Conservation (phyloP, 2,797 vertebrate genomes). For the Sebastes paucispinis region DNA sequence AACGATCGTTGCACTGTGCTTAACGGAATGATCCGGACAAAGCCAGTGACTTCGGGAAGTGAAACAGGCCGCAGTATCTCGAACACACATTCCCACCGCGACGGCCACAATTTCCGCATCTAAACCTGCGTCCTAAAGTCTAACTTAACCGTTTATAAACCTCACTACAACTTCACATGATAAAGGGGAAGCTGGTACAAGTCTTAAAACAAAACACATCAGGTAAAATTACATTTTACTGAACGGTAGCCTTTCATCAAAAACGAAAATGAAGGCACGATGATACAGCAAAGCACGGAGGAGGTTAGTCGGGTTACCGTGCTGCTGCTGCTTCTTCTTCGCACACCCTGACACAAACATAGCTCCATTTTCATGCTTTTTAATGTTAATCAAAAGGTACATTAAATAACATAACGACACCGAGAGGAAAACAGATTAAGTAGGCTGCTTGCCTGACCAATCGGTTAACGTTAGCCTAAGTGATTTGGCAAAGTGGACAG, state of each 20-base stretch:
- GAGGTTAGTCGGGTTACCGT: slow-evolving; percentile 2
- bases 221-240: background rate
- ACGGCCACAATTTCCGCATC: slow-evolving; percentile 65
- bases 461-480: slow-evolving; percentile 41
- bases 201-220: background rate
- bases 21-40: background rate
- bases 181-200: accelerated
- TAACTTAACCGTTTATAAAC: background rate
- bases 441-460: slow-evolving; percentile 36
- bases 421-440: background rate
- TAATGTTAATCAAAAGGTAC: background rate
- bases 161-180: background rate
- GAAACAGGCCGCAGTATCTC: slow-evolving; percentile 54
- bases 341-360: background rate
- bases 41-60: background rate
- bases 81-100: slow-evolving; percentile 10
- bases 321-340: background rate
- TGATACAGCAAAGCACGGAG: slow-evolving; percentile 67
- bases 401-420: background rate
- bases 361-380: background rate
- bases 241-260: background rate
- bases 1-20: background rate
- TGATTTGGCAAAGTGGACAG: slow-evolving; percentile 52
- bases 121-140: background rate
- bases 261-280: slow-evolving; percentile 56